A percentile compares a stretch with the other conserved stretches of the same genome.
Conservation (phyloP, 2,888 invertebrate species). For the Galeruca laticollis region DNA sequence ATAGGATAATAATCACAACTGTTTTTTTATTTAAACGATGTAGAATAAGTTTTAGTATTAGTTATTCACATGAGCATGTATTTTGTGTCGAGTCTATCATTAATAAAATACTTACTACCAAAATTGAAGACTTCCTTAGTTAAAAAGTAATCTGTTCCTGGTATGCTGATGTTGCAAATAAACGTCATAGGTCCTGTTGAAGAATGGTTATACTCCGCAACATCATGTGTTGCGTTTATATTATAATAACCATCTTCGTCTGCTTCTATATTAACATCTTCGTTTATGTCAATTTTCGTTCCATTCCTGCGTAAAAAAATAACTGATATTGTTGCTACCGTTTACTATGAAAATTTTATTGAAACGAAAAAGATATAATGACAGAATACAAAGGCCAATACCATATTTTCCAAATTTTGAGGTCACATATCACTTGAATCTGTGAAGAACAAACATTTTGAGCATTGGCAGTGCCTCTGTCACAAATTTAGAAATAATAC, state of each 20-base stretch:
- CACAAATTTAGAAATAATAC: no score
- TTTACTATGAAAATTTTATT: not conserved
- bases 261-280: constrained; percentile 46
- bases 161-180: constrained; percentile 74
- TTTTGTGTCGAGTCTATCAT: no score
- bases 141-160: constrained; percentile 71
- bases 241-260: constrained; percentile 68
- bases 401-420: no score
- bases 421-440: no score
- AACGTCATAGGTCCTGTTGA: constrained; percentile 71
- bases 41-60: no score
- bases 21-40: constrained; percentile 8
- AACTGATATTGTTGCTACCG: no score
- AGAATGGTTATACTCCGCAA: constrained; percentile 66
- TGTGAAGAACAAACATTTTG: no score
- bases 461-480: no score
- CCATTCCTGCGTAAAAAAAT: constrained; percentile 54
- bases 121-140: constrained; percentile 51
- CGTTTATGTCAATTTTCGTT: constrained; percentile 48
- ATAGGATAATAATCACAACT: not conserved
- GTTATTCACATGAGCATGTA: no score
- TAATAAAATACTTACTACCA: constrained; percentile 41
- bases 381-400: no score
- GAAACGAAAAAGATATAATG: no score
- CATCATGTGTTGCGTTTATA: constrained; percentile 68